A percentile compares a stretch with the other conserved stretches of the same genome.
Evolutionary conservation across 2,888 invertebrate species (phyloP).

Genomic region (Ennomos erosarius): DNA sequence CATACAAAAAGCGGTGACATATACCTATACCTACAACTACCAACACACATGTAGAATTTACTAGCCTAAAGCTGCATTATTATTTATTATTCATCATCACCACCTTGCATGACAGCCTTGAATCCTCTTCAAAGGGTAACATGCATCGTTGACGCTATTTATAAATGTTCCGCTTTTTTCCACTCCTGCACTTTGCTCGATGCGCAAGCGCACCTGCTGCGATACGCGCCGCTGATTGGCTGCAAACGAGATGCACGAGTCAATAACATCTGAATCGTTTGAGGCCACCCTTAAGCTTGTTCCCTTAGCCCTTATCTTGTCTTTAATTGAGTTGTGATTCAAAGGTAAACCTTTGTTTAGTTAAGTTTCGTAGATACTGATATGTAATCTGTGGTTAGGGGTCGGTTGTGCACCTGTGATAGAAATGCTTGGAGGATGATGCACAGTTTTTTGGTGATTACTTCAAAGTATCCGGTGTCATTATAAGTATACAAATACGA

Average conservation of each 20-base stretch:
- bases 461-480: too few relatives aligned
- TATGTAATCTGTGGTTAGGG: conserved; percentile 5
- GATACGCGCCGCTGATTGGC: conserved; percentile 66
- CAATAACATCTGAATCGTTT: conserved; percentile 71
- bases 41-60: neutral
- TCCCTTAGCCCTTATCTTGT: conserved; percentile 59
- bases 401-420: conserved; percentile 21
- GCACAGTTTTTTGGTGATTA: conserved; percentile 4
- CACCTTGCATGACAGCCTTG: conserved; percentile 36
- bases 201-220: conserved; percentile 69
- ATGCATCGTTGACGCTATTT: conserved; percentile 75
- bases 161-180: conserved; percentile 68
- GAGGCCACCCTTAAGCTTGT: conserved; percentile 69
- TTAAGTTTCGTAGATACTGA: neutral
- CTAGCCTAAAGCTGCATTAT: conserved; percentile 6
- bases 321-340: conserved; percentile 42
- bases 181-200: conserved; percentile 58
- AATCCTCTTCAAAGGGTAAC: conserved; percentile 69
- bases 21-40: too few relatives aligned
- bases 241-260: conserved; percentile 56
- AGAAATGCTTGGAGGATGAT: conserved; percentile 16
- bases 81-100: conserved; percentile 17
- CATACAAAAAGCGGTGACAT: too few relatives aligned
- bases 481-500: too few relatives aligned
- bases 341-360: conserved; percentile 22